Base-by-base conservation (phyloP, 2,888 invertebrate species). In the Tyria jacobaeae region DNA sequence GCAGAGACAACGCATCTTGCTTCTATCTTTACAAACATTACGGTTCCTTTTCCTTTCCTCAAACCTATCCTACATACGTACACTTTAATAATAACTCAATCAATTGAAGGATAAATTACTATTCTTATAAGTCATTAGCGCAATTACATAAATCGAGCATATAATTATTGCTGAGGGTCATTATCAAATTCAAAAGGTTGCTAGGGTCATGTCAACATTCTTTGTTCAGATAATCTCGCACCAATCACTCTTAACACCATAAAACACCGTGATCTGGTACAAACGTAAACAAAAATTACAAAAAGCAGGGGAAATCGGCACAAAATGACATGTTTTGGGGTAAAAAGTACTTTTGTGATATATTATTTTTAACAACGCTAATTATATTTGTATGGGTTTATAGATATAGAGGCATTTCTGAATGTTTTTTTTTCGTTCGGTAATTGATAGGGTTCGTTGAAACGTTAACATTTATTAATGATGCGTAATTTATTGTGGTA, bases 311-410 rank as follows among this genome's bases (percentile, higher is more conserved):
- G 85, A 89, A 90, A 85, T 78, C 76, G 90, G 91, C 92, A 91
- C 88, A 91, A 92, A 92, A 84, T 78, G 84, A 80, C 86, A 80
- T 94, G 92, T 94, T 93, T 56, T 93, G 92, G 91, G 91, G 90
- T 90, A 90, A 91, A 93, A 79, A 76, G 64, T 58, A 68, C 63
- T 69, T 70, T 83, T 88, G 84, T 88, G 84, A 88, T 86, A 83
- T 86, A 88, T 89, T 85, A 86, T 86, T 80, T 81, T 79, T 78
- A 77, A 88, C 87, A 86, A 88, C 85, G 89, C 92, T 93, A 93
- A 94, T 94, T 92, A 91, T 90, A 81, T 89, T 92, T 90, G 94
- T 92, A 92, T 92, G 77, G 87, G 80, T 85, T 81, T 85, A 82
- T 79, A 72, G 80, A 80, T 80, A 78, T 71, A 31, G 0, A 79